Evolutionary conservation across 2,113 vertebrate species (phyloP).

Genomic region (Machaerirhynchus nigripectus): DNA sequence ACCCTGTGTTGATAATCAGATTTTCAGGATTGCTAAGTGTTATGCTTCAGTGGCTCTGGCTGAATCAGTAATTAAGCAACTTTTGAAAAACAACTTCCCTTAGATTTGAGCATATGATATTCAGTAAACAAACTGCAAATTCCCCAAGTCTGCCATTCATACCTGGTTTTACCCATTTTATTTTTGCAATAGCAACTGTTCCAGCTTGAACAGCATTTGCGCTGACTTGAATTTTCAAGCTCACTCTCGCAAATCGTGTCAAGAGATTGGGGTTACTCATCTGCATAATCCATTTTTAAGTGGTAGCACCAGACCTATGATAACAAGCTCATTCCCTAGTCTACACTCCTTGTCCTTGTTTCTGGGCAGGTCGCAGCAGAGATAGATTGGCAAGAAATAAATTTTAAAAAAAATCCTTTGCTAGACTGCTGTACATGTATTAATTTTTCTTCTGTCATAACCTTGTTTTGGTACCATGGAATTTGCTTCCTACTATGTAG

Average conservation of each 20-base stretch:
- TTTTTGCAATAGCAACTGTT: neutral
- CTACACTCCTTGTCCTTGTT: neutral
- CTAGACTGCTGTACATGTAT: neutral
- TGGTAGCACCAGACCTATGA: neutral
- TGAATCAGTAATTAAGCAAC: neutral
- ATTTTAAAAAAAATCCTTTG: neutral
- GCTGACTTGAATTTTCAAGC: neutral
- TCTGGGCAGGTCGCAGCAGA: neutral
- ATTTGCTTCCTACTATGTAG: neutral
- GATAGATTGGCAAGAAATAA: neutral
- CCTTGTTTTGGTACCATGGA: neutral
- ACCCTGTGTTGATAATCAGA: neutral
- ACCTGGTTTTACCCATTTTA: neutral
- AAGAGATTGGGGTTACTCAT: neutral
- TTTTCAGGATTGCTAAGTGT: neutral
- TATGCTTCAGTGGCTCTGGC: neutral
- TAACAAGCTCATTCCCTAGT: neutral
- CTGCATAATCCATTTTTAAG: constrained; percentile 4
- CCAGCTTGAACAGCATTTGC: neutral
- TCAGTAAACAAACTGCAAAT: neutral
- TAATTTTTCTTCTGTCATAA: neutral
- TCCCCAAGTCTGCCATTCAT: neutral
- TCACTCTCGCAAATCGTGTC: neutral
- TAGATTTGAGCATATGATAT: neutral
- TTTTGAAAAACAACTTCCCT: neutral